A percentile compares a stretch with the other conserved stretches of the same genome.
These are phyloP conservation scores for Trimorus sp. DNA, from an alignment of 2,888 invertebrate species.

Conservation along the genomic window DNA sequence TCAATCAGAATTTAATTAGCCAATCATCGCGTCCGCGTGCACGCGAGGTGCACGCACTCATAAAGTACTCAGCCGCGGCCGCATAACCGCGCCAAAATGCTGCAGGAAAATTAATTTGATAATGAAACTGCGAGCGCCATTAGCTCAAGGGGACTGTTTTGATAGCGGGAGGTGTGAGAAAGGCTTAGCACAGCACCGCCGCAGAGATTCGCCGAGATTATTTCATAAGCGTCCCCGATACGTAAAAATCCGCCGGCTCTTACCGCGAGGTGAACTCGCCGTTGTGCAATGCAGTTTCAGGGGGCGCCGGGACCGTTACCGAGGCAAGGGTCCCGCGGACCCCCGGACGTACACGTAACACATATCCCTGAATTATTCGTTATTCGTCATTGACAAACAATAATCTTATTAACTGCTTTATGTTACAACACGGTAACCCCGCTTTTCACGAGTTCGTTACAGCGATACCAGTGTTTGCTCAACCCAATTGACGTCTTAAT, in stretches of 20 bases:
- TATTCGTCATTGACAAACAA: conserved; percentile 61
- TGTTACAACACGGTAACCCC: conserved; percentile 33
- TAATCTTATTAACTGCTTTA: conserved; percentile 54
- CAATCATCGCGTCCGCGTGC: conserved; percentile 34
- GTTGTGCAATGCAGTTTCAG: conserved; percentile 72
- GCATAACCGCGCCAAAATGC: conserved; percentile 29
- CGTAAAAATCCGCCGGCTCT: conserved; percentile 77
- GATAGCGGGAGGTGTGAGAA: conserved; percentile 67
- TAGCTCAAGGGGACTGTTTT: conserved; percentile 48
- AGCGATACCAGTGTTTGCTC: too few relatives aligned
- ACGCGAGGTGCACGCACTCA: conserved; percentile 23
- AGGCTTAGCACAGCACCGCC: conserved; percentile 71
- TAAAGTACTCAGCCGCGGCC: conserved; percentile 23
- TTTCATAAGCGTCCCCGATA: conserved; percentile 79
- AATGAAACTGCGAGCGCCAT: conserved; percentile 44
- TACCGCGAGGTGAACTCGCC: conserved; percentile 69
- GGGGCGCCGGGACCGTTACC: conserved; percentile 61
- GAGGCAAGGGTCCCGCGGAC: conserved; percentile 48
- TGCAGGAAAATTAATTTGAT: conserved; percentile 60
- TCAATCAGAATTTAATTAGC: conserved; percentile 55
- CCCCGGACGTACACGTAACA: conserved; percentile 59
- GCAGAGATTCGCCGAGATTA: conserved; percentile 74
- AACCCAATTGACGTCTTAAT: too few relatives aligned
- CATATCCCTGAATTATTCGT: conserved; percentile 54
- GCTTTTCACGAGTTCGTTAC: conserved; percentile 25